Evolutionary conservation across 2,888 invertebrate species (phyloP), one percentile per base, ranked within the genome.

Genomic region (Hemaris fuciformis): DNA sequence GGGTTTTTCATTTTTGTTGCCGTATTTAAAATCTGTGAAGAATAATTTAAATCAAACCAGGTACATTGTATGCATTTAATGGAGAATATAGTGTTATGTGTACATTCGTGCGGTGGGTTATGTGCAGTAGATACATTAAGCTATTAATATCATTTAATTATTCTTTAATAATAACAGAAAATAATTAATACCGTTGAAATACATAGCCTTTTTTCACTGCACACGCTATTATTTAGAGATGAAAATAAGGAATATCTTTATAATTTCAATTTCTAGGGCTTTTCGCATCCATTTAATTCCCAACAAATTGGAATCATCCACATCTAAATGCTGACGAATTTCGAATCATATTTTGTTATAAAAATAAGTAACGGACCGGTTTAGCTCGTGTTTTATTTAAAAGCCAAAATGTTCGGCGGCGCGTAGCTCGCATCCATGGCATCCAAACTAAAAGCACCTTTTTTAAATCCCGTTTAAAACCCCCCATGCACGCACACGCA

Each of bases 391-490:
- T 61, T 57, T 57, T 53, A 45, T 61, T 61, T 45, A 23, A 25
- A 60, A 38, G 4, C 15, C 38, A 42, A 10, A 4, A 20, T 42
- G 53, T 61, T 57, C 23, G 20, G n/a, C 56, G 31, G 18, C 61
- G 57, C 41, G 57, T 41, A 57, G 57, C 34, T 57, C 41, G 42
- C 42, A 43, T 56, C 57, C n/a, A n/a, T n/a, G n/a, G 31, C 31
- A 45, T 31, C 23, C 31, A 31, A 57, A 57, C 61, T 61, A 61
- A 61, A 57, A 56, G 61, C 42, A 43, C 43, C 61, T 77, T 81
- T 82, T 81, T 82, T 74, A 71, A 86, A 83, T 78, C 81, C 77
- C 76, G 73, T 84, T 73, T 81, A 83, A 83, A 81, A 79, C 80
- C 81, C 82, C 82, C 76, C 13, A n/a, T 73, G 69, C 75, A 76